phyloP scores from a whole-genome alignment of 2,113 vertebrate species.

The Phylloscopus trochilus region DNA sequence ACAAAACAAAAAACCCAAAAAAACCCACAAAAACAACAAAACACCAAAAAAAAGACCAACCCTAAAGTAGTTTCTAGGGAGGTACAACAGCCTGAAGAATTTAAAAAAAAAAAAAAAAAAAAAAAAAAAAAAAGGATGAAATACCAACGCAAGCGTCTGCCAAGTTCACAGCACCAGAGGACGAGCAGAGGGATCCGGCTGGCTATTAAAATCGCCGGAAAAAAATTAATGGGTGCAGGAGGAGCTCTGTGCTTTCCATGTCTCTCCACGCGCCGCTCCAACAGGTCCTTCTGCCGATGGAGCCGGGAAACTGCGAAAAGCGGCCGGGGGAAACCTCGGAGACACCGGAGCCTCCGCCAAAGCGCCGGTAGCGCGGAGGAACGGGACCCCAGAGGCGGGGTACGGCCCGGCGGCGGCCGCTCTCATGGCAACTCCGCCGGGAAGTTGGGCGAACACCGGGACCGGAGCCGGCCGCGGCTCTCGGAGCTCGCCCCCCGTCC shows the following conservation, averaged over 20 bases:
- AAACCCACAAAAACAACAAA: not conserved
- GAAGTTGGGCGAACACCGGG: rapidly evolving
- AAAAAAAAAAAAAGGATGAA: not conserved
- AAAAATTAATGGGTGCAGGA: not conserved
- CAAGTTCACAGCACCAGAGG: not conserved
- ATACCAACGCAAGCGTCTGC: rapidly evolving
- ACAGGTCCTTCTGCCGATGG: not conserved
- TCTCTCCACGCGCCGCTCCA: rapidly evolving
- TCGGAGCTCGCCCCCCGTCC: not conserved
- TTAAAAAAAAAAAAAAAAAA: not conserved
- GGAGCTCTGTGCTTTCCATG: not conserved
- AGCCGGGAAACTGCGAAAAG: not conserved
- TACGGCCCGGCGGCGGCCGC: not conserved
- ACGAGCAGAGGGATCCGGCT: not conserved
- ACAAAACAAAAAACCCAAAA: not conserved
- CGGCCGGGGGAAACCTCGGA: not conserved
- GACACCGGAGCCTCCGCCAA: not conserved
- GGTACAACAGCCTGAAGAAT: not conserved
- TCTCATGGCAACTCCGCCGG: not conserved
- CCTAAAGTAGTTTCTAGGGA: not conserved
- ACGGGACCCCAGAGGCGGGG: too few relatives aligned
- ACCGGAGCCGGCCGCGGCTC: not conserved
- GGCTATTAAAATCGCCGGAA: not conserved
- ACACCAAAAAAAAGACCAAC: not conserved
- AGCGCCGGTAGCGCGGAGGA: too few relatives aligned